Percentiles rank a stretch among this genome's conserved stretches.
These are phyloP conservation scores for Trachythela sp. DNA, from an alignment of 64 coral and sea anemone genomes.

Conservation along the genomic window DNA sequence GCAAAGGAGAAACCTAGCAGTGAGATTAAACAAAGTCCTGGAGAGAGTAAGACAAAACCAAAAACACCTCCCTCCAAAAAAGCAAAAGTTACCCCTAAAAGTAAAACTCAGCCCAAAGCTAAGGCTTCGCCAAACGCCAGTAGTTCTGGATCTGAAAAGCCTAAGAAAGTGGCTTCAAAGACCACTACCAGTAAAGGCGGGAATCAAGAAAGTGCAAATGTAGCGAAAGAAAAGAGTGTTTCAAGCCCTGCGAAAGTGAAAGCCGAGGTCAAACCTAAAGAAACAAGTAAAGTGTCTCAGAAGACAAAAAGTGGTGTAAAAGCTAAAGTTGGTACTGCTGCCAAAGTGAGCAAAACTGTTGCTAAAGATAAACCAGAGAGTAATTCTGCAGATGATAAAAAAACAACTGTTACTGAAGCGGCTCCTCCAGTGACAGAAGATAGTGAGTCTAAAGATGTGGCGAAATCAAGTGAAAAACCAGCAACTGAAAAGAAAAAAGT, in stretches of 20 bases:
- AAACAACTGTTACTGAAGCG: not conserved
- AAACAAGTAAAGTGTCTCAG: too few relatives aligned
- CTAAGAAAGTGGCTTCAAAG: not conserved
- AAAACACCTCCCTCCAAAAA: not conserved
- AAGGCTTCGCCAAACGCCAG: not conserved
- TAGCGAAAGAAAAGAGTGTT: not conserved
- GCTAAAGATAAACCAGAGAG: not conserved
- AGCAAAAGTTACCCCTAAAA: not conserved
- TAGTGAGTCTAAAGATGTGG: not conserved
- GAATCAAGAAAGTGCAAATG: not conserved
- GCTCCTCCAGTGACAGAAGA: not conserved
- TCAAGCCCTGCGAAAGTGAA: not conserved
- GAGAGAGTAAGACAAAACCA: not conserved
- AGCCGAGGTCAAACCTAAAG: not conserved
- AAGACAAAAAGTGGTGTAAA: not conserved
- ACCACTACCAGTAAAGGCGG: not conserved
- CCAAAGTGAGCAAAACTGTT: not conserved
- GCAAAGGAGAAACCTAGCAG: not conserved
- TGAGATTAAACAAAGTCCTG: not conserved
- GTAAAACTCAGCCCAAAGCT: not conserved
- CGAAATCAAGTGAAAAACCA: not conserved
- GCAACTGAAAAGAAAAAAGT: not conserved
- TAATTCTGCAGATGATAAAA: not conserved
- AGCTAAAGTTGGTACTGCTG: not conserved
- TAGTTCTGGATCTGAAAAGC: not conserved